Percentiles rank a stretch among this genome's conserved stretches.
Conservation (phyloP, 2,797 vertebrate genomes). For the Decapterus maruadsi region DNA sequence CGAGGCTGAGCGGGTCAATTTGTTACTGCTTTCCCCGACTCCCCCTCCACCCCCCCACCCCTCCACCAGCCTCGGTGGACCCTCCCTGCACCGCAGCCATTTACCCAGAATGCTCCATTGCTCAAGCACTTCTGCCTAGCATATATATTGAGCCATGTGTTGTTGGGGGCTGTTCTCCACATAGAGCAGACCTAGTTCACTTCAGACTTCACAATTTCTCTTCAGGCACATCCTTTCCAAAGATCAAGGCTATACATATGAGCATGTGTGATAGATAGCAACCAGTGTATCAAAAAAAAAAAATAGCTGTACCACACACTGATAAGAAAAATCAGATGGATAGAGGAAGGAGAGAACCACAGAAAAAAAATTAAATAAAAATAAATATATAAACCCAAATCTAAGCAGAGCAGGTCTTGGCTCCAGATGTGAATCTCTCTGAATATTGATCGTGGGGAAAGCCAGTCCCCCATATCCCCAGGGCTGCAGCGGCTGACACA, state of each 20-base stretch:
- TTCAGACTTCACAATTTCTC: slow-evolving; percentile 47
- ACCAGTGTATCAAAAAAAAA: slow-evolving; percentile 51
- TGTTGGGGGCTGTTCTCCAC: slow-evolving; percentile 46
- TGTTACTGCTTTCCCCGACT: slow-evolving; percentile 77
- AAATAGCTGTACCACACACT: slow-evolving; percentile 58
- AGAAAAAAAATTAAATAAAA: slow-evolving; percentile 53
- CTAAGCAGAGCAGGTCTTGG: slow-evolving; percentile 82
- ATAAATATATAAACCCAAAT: slow-evolving; percentile 87
- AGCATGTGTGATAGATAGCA: slow-evolving; percentile 55
- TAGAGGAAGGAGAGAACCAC: slow-evolving; percentile 55
- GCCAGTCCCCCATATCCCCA: slow-evolving; percentile 86
- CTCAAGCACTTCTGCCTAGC: slow-evolving; percentile 48
- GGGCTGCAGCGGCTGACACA: slow-evolving; percentile 87
- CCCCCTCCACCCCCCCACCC: slow-evolving; percentile 54
- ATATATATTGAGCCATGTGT: slow-evolving; percentile 58
- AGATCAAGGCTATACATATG: slow-evolving; percentile 65
- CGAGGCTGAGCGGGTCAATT: slow-evolving; percentile 79
- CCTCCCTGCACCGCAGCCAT: slow-evolving; percentile 58
- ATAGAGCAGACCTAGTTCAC: slow-evolving; percentile 44
- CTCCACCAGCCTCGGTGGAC: slow-evolving; percentile 66
- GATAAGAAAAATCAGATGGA: slow-evolving; percentile 67
- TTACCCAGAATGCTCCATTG: slow-evolving; percentile 69
- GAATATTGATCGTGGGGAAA: slow-evolving; percentile 92
- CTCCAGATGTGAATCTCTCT: slow-evolving; percentile 94
- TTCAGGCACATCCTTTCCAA: slow-evolving; percentile 47